Evolutionary conservation across 2,888 invertebrate genomes (phyloP).

Genomic region (Diloba caeruleocephala): DNA sequence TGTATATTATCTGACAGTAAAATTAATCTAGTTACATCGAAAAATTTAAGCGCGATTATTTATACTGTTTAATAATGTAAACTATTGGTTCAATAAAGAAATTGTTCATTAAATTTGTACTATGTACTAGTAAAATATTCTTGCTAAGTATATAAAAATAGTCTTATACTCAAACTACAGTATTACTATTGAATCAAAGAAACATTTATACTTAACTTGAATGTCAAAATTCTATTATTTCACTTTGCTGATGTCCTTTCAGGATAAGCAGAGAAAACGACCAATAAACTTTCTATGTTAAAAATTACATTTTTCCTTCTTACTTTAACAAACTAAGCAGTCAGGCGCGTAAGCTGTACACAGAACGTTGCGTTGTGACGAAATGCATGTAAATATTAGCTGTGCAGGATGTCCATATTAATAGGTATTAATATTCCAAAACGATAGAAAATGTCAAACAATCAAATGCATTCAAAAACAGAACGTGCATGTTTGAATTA

Average conservation of each 20-base stretch:
- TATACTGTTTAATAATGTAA: constrained; percentile 7
- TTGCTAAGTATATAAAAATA: constrained; percentile 28
- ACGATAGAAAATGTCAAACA: no score
- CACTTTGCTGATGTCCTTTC: not conserved
- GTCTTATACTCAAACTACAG: constrained; percentile 7
- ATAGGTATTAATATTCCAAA: no score
- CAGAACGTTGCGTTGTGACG: no score
- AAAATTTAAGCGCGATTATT: constrained; percentile 46
- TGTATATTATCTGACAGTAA: constrained; percentile 28
- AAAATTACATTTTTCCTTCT: no score
- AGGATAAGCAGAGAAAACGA: constrained; percentile 4
- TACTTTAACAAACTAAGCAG: no score
- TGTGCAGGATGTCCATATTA: no score
- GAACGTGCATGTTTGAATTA: no score
- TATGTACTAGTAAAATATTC: constrained; percentile 40
- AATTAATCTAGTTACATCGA: constrained; percentile 34
- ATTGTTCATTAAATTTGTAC: constrained; percentile 42
- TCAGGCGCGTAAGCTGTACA: no score
- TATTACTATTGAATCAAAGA: not conserved
- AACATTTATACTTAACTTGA: constrained; percentile 1
- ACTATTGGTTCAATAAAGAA: constrained; percentile 19
- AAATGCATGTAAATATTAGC: no score
- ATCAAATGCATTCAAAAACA: no score
- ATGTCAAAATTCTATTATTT: constrained; percentile 2
- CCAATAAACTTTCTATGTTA: constrained; percentile 8